phyloP scores from a whole-genome alignment of 2,113 vertebrate species.

The Protobothrops mucrosquamatus region DNA sequence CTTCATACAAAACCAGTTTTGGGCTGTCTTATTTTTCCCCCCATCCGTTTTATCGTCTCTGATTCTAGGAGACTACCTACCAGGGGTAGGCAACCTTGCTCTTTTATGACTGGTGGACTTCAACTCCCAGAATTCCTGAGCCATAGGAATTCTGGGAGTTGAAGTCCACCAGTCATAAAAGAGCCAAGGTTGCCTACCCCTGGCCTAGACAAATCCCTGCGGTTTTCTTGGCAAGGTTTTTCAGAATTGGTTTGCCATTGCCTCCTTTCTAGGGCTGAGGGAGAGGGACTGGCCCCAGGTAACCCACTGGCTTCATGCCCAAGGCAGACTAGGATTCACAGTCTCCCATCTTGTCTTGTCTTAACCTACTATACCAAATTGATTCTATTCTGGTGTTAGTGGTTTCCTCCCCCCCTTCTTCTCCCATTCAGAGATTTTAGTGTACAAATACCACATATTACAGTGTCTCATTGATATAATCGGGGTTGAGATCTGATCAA shows the following conservation, averaged over 20 bases:
- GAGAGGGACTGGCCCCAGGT: background rate
- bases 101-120: no score
- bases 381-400: background rate
- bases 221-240: background rate
- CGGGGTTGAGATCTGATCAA: background rate
- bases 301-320: background rate
- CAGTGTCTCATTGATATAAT: background rate
- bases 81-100: no score
- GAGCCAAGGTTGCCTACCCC: no score
- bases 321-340: background rate
- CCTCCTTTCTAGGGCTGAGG: background rate
- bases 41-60: background rate
- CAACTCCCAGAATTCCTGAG: no score
- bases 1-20: background rate
- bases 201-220: background rate
- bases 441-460: background rate
- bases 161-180: no score
- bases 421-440: background rate
- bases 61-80: background rate
- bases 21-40: background rate
- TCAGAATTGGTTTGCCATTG: background rate
- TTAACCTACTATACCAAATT: background rate
- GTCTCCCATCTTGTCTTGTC: background rate
- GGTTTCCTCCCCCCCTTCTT: background rate
- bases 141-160: no score